phyloP scores from a whole-genome alignment of 2,888 invertebrate genomes.

The Agapostemon virescens region DNA sequence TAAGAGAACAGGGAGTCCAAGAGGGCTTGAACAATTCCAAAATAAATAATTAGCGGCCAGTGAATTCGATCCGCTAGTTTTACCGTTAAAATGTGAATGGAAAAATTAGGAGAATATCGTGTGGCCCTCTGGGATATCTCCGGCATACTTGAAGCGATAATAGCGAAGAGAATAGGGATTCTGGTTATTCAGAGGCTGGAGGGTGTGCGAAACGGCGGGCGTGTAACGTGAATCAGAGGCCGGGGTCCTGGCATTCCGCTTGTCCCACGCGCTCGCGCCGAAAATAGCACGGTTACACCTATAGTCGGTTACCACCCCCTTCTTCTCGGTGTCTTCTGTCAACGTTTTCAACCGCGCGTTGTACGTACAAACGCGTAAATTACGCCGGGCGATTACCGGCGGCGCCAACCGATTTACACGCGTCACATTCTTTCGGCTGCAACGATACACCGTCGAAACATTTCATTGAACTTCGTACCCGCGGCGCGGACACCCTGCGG shows the following conservation, averaged over 20 bases:
- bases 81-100: background rate
- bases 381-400: slow-evolving; percentile 36
- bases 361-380: slow-evolving; percentile 50
- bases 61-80: background rate
- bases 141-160: too few relatives aligned
- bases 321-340: slow-evolving; percentile 43
- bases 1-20: too few relatives aligned
- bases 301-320: slow-evolving; percentile 40
- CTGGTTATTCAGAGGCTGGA: slow-evolving; percentile 8
- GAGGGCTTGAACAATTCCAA: too few relatives aligned
- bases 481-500: background rate
- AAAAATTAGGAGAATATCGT: background rate
- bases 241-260: slow-evolving; percentile 49
- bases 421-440: slow-evolving; percentile 38
- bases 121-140: background rate
- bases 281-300: slow-evolving; percentile 62
- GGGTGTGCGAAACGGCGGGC: slow-evolving; percentile 27
- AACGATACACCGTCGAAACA: slow-evolving; percentile 17
- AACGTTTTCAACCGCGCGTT: slow-evolving; percentile 44
- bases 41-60: background rate
- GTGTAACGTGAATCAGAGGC: slow-evolving; percentile 48
- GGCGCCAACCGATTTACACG: slow-evolving; percentile 56
- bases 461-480: slow-evolving; percentile 39
- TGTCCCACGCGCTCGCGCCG: slow-evolving; percentile 59
- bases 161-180: background rate